phyloP scores from a whole-genome alignment of 2,888 invertebrate genomes.

The Caenorhabditis doughertyi region DNA sequence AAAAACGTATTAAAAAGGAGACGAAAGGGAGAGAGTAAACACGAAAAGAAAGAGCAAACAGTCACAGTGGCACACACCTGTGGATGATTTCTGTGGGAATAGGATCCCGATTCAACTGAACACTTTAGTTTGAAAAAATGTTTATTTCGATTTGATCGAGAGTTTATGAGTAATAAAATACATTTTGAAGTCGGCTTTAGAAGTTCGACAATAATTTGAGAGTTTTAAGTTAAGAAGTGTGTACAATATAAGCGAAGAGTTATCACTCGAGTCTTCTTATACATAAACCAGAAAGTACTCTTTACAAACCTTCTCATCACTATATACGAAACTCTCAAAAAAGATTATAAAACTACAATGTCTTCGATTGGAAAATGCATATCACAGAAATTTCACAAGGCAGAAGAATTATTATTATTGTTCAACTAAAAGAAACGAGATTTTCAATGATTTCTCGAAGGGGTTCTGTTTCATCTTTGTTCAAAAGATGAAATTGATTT shows the following conservation, averaged over 20 bases:
- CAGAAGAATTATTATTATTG: not conserved
- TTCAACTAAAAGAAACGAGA: slow-evolving; percentile 44
- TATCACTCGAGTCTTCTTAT: slow-evolving; percentile 20
- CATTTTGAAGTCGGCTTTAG: slow-evolving; percentile 12
- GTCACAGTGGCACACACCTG: slow-evolving; percentile 35
- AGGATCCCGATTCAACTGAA: slow-evolving; percentile 26
- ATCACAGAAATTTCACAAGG: slow-evolving; percentile 1
- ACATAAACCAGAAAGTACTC: not conserved
- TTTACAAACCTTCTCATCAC: not conserved
- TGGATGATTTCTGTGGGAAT: slow-evolving; percentile 39
- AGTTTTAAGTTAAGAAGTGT: slow-evolving; percentile 11
- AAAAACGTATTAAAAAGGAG: slow-evolving; percentile 43
- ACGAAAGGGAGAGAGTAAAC: slow-evolving; percentile 26
- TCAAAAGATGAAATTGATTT: slow-evolving; percentile 66
- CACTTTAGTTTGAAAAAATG: slow-evolving; percentile 14
- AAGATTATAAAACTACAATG: not conserved
- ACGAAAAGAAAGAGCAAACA: slow-evolving; percentile 46
- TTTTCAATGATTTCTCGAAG: slow-evolving; percentile 61
- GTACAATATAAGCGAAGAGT: slow-evolving; percentile 13
- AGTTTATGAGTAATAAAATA: not conserved
- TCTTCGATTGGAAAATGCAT: not conserved
- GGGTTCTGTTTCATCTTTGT: slow-evolving; percentile 63
- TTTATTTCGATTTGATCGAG: slow-evolving; percentile 42
- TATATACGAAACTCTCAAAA: not conserved
- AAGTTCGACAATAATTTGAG: no score